These are phyloP conservation scores for Venturia canescens DNA, from an alignment of 1,140 invertebrate genomes.

Conservation along the genomic window DNA sequence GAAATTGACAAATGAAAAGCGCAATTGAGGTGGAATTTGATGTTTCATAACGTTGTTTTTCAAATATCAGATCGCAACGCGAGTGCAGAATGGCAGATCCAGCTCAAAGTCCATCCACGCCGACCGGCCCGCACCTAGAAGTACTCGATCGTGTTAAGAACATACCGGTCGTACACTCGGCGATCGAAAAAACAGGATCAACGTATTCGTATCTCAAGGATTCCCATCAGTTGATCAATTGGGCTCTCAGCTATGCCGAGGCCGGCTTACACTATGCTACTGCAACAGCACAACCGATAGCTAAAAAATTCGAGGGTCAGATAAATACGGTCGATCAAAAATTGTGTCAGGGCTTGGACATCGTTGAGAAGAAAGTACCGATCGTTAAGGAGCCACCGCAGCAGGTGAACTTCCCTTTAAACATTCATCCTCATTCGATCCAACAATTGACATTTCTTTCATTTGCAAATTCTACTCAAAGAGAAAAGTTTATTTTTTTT, in stretches of 20 bases:
- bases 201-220: slow-evolving; percentile 81
- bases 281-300: slow-evolving; percentile 70
- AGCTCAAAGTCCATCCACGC: slow-evolving; percentile 37
- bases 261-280: slow-evolving; percentile 72
- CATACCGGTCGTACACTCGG: slow-evolving; percentile 79
- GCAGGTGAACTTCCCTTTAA: slow-evolving; percentile 64
- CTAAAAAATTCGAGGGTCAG: slow-evolving; percentile 75
- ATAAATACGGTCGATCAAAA: slow-evolving; percentile 76
- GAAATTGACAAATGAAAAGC: too few relatives aligned
- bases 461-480: neutral
- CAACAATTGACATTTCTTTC: neutral
- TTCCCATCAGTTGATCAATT: slow-evolving; percentile 74
- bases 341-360: slow-evolving; percentile 76
- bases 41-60: neutral
- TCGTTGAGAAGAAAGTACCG: slow-evolving; percentile 77
- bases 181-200: slow-evolving; percentile 79
- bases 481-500: neutral
- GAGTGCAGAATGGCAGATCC: slow-evolving; percentile 58
- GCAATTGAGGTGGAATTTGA: too few relatives aligned
- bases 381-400: slow-evolving; percentile 76
- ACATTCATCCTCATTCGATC: slow-evolving; percentile 5
- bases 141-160: slow-evolving; percentile 80
- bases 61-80: neutral
- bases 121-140: slow-evolving; percentile 75
- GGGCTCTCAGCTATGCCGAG: slow-evolving; percentile 76